These are phyloP conservation scores for Eurois occulta DNA, from an alignment of 2,888 invertebrate species.

Conservation along the genomic window DNA sequence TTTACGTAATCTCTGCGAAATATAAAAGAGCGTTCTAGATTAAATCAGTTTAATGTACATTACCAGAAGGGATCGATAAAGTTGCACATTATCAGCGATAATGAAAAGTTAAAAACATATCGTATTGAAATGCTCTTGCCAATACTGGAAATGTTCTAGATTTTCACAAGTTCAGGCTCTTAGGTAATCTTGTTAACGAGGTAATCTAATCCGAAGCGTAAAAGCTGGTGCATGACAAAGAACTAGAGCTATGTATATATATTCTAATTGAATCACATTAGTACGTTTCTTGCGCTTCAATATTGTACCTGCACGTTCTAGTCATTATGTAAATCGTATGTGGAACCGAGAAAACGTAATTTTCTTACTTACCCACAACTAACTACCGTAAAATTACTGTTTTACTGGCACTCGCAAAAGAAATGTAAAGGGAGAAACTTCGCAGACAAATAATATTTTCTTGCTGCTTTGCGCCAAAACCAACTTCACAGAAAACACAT, in stretches of 20 bases:
- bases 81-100: background rate
- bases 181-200: background rate
- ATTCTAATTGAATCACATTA: slow-evolving; percentile 32
- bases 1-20: slow-evolving; percentile 59
- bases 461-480: background rate
- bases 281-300: slow-evolving; percentile 19
- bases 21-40: slow-evolving; percentile 11
- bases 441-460: slow-evolving; percentile 11
- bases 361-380: background rate
- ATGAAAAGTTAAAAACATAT: background rate
- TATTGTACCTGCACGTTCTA: background rate
- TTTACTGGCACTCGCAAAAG: background rate
- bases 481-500: slow-evolving; percentile 21
- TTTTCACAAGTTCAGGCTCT: background rate
- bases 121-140: background rate
- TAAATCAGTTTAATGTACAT: slow-evolving; percentile 7
- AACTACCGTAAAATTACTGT: slow-evolving; percentile 5
- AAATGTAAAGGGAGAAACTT: slow-evolving; percentile 10
- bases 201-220: background rate
- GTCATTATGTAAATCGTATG: slow-evolving; percentile 20
- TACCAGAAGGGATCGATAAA: background rate
- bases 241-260: slow-evolving; percentile 11
- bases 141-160: background rate
- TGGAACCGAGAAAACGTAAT: background rate
- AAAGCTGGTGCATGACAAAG: background rate